phyloP scores from a whole-genome alignment of 2,797 vertebrate species.

The Adelosebastes latens region DNA sequence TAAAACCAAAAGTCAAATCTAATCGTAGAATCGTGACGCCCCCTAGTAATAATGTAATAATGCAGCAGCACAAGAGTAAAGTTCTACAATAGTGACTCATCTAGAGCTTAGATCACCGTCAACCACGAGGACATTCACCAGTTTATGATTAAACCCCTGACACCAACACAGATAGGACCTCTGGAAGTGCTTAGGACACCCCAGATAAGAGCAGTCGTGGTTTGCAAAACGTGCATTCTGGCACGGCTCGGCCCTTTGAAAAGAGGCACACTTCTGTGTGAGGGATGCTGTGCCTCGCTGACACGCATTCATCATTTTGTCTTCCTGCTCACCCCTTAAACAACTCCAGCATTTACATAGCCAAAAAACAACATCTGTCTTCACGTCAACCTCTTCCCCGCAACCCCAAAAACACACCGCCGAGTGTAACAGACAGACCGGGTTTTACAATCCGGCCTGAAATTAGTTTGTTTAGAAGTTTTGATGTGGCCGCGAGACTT shows the following conservation, averaged over 20 bases:
- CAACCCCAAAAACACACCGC: conserved; percentile 31
- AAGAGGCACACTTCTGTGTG: conserved; percentile 21
- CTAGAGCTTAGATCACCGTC: conserved; percentile 31
- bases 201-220: conserved; percentile 59
- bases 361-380: conserved; percentile 72
- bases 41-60: neutral
- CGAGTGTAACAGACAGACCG: conserved; percentile 5
- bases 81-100: neutral
- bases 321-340: conserved; percentile 61
- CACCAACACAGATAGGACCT: conserved; percentile 49
- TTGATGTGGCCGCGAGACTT: conserved; percentile 44
- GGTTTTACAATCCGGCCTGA: conserved; percentile 30
- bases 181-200: conserved; percentile 65
- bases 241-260: conserved; percentile 59
- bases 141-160: conserved; percentile 60
- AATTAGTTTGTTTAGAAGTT: conserved; percentile 54
- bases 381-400: conserved; percentile 39
- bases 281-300: conserved; percentile 37
- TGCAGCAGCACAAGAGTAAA: neutral
- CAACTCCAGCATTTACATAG: conserved; percentile 62
- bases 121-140: conserved; percentile 20
- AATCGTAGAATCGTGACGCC: too few relatives aligned
- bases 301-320: conserved; percentile 70
- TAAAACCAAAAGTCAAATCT: too few relatives aligned
- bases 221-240: conserved; percentile 54